Percentiles rank a stretch among this genome's conserved stretches.
Conservation (phyloP, 2,797 vertebrate genomes). For the Acanthurus lineatus region DNA sequence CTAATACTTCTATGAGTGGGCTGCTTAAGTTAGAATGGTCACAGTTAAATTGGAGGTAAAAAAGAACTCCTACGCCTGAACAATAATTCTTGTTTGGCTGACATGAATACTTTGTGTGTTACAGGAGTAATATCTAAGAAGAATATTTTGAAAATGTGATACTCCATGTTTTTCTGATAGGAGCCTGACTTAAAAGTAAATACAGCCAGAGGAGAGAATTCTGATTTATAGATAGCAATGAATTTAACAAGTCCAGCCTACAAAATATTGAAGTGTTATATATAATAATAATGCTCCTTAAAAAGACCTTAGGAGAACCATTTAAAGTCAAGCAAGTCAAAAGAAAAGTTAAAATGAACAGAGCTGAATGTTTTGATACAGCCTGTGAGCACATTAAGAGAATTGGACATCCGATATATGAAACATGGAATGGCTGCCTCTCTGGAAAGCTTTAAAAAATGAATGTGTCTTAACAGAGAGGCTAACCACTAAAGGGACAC, state of each 20-base stretch:
- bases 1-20: conserved; percentile 39
- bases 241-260: conserved; percentile 18
- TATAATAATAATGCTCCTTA: conserved; percentile 17
- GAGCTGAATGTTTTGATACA: conserved; percentile 73
- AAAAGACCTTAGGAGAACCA: conserved; percentile 52
- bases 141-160: conserved; percentile 9
- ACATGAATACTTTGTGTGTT: conserved; percentile 22
- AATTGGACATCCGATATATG: conserved; percentile 75
- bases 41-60: conserved; percentile 26
- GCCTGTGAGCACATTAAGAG: conserved; percentile 72
- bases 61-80: conserved; percentile 12
- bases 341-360: conserved; percentile 66
- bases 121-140: conserved; percentile 6
- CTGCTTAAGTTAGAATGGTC: conserved; percentile 37
- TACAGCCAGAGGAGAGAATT: conserved; percentile 8
- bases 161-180: conserved; percentile 11
- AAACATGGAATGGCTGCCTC: conserved; percentile 72
- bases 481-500: conserved; percentile 76
- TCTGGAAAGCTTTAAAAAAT: conserved; percentile 78
- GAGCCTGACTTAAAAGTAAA: conserved; percentile 22
- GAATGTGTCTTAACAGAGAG: conserved; percentile 76
- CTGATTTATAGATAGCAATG: conserved; percentile 30
- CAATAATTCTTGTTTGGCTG: conserved; percentile 2
- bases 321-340: conserved; percentile 62
- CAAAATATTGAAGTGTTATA: conserved; percentile 32